phyloP scores from a whole-genome alignment of 2,797 vertebrate species.

The Mormyrus hasselquistii region DNA sequence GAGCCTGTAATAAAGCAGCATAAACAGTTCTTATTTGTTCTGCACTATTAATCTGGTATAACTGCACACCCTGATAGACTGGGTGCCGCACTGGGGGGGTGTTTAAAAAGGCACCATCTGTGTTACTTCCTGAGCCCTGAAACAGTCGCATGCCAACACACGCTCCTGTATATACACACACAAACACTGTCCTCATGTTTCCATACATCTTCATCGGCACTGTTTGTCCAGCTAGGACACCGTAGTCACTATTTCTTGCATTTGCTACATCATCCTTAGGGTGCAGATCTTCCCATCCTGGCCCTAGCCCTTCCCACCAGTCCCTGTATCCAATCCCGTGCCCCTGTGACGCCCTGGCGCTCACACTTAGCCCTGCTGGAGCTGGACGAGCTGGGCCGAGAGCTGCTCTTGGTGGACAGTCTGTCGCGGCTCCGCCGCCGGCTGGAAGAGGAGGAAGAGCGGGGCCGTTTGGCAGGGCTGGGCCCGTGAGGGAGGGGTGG shows the following conservation, averaged over 20 bases:
- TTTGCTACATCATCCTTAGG: neutral
- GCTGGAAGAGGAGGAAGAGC: slow-evolving; percentile 55
- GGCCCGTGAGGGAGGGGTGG: neutral
- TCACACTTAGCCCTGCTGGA: neutral
- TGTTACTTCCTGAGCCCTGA: slow-evolving; percentile 21
- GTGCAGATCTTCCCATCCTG: neutral
- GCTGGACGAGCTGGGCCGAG: neutral
- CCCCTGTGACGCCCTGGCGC: no score
- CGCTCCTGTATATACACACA: neutral
- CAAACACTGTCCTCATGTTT: neutral
- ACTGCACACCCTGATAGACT: slow-evolving; percentile 34
- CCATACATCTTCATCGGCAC: neutral
- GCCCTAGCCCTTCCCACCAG: neutral
- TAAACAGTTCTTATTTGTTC: slow-evolving; percentile 62
- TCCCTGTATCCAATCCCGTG: neutral
- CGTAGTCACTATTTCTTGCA: neutral
- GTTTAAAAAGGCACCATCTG: slow-evolving; percentile 62
- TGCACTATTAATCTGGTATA: slow-evolving; percentile 51
- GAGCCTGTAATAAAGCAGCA: slow-evolving; percentile 60
- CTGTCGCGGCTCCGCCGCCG: slow-evolving; percentile 64
- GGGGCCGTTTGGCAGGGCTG: slow-evolving; percentile 53
- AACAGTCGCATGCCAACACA: neutral
- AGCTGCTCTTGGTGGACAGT: slow-evolving; percentile 4
- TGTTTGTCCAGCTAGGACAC: neutral
- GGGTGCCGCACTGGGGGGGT: slow-evolving; percentile 44